Base-by-base conservation (phyloP, 2,888 invertebrate genomes). In the Calliopum simillimum region DNA sequence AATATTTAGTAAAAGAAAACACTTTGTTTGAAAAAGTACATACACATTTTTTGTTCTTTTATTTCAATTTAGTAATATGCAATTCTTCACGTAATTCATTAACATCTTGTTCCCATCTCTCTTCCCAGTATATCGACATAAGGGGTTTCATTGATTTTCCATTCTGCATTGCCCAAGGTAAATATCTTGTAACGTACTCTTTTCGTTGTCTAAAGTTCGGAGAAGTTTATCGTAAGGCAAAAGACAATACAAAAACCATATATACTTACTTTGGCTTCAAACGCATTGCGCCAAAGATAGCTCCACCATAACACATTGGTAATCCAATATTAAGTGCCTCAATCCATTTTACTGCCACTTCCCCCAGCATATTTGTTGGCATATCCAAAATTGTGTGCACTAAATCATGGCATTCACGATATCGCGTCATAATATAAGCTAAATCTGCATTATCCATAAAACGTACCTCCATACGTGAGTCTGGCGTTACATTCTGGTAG, bases 311-410 rank as follows among this genome's bases (percentile, higher is more conserved):
- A 82, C 98, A 98, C 98, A 99, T 98, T 0, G 99, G 99, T 33
- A 99, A 87, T 64, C 91, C 93, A 13, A 94, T 95, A 87, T 99
- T 99, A 70, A 99, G 90, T 0, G 94, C 99, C 89, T 99, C 99
- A 62, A 99, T 91, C 97, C 98, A 98, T 88, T 99, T 99, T 5
- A 99, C 94, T 13, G 95, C 91, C 6, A 98, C 97, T 90, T 98
- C 91, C 71, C 92, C 92, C 46, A 97, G 87, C 95, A 97, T 96
- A 79, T 94, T 94, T 13, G 97, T 98, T 47, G 95, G 97, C 96
- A 98, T 98, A 76, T 92, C 92, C 51, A 99, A 89, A 19, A 94
- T 88, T 0, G 97, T 93, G 87, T 99, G 99, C 70, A 95, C 91
- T 75, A 99, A 89, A 88, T 99, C 99, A 85, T 99, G 99, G 11